Percentiles rank a stretch among this genome's conserved stretches.
phyloP scores from a whole-genome alignment of 2,113 vertebrate genomes.

The Osmerus mordax region DNA sequence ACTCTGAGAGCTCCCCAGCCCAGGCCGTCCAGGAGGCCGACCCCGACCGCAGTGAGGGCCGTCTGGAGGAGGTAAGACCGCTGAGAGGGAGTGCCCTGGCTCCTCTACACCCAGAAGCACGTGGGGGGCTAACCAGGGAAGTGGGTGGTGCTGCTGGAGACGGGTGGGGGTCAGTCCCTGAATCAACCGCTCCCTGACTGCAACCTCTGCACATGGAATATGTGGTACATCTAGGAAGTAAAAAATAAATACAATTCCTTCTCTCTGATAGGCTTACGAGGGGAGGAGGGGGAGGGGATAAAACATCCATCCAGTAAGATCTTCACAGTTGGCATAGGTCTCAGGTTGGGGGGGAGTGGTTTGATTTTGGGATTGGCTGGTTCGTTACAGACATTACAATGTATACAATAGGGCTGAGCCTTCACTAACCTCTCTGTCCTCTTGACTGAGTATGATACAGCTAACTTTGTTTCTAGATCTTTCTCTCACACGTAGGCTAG shows the following conservation, averaged over 20 bases:
- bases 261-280: no score
- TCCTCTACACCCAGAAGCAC: slow-evolving; percentile 7
- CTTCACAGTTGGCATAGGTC: no score
- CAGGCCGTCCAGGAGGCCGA: slow-evolving; percentile 61
- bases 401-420: background rate
- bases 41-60: slow-evolving; percentile 60
- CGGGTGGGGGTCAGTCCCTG: no score
- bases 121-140: background rate
- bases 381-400: no score
- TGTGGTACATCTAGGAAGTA: no score
- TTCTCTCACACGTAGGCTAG: slow-evolving; percentile 34
- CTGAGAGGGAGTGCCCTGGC: slow-evolving; percentile 29
- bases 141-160: background rate
- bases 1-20: slow-evolving; percentile 59
- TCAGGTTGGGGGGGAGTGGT: no score
- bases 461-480: background rate
- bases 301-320: no score
- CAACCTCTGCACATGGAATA: no score
- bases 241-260: no score
- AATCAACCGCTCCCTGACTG: no score
- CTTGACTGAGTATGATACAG: background rate
- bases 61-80: slow-evolving; percentile 75
- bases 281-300: no score
- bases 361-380: no score
- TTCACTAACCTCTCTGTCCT: background rate